Evolutionary conservation across 2,797 vertebrate species (phyloP).

Genomic region (Urocyon cinereoargenteus): DNA sequence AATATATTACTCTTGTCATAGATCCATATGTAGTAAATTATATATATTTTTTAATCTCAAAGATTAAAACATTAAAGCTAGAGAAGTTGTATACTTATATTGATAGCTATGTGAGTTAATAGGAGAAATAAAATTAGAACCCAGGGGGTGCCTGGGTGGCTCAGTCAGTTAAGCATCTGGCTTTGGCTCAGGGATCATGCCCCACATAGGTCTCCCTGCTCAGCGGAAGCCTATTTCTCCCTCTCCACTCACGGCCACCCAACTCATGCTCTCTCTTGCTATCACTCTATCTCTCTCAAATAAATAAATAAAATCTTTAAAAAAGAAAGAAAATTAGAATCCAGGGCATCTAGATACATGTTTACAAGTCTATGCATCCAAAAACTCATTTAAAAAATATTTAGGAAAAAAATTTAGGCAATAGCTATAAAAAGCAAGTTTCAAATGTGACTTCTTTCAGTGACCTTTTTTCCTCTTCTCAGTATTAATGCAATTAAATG

Average conservation of each 20-base stretch:
- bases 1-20: background rate
- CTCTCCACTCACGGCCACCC: too few species aligned
- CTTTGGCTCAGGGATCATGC: too few species aligned
- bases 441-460: background rate
- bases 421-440: background rate
- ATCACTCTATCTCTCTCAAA: too few species aligned
- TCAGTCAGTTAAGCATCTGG: too few species aligned
- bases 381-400: background rate
- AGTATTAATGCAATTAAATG: slow-evolving; percentile 10
- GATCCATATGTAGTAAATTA: background rate
- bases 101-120: background rate
- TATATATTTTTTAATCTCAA: background rate
- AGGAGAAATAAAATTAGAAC: background rate
- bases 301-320: too few species aligned
- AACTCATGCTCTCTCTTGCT: too few species aligned
- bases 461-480: background rate
- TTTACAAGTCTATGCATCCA: background rate
- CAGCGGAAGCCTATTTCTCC: too few species aligned
- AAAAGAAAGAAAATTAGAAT: background rate
- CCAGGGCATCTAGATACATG: background rate
- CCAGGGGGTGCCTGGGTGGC: background rate
- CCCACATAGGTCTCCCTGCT: too few species aligned
- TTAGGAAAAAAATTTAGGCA: background rate
- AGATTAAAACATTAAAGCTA: background rate
- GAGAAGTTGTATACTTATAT: background rate